Base-by-base conservation (phyloP, 2,888 invertebrate genomes). In the Xestoiulus laeticollis region DNA sequence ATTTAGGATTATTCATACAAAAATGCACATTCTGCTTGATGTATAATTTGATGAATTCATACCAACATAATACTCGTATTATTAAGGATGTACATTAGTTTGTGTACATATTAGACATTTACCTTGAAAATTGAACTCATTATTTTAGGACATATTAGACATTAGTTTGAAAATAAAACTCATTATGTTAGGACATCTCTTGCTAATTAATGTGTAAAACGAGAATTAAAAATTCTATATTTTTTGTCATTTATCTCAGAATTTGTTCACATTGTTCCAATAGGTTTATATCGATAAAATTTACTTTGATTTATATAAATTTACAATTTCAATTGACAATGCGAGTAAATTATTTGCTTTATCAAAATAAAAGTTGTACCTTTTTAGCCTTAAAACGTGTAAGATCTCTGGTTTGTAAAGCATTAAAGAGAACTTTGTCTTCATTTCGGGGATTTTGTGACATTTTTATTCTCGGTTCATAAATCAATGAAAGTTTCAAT, bases 341-440 rank as follows among this genome's bases (percentile, higher is more conserved):
- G 26, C 68, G 68, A 68, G 68, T 68, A 26, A 26, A 68, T 68
- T 68, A 6, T 68, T 68, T 68, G 78, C 78, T 6, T 78, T 78
- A 14, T 12, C 26, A 78, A 78, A 78, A 78, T 78, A 78, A 78
- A 78, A 78, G 78, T 78, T 30, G 78, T 78, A 78, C 12, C 78
- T 78, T 78, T 78, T 78, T 78, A 78, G 30, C 78, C 78, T 78
- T 78, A 78, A 26, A 30, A 78, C 30, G 78, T 78, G 78, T 78
- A 78, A 30, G 26, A 78, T 14, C 30, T 30, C 26, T 68, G 26
- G 68, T 68, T 68, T 68, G 26, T 26, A 68, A 68, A 0, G 59
- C 68, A 68, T 68, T 68, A 26, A 26, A 68, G 26, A 68, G 26
- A 68, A 68, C 22, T 26, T 19, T 68, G 26, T 68, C 12, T n/a